Evolutionary conservation across 2,797 vertebrate species (phyloP).

Genomic region (Apogon talboti): DNA sequence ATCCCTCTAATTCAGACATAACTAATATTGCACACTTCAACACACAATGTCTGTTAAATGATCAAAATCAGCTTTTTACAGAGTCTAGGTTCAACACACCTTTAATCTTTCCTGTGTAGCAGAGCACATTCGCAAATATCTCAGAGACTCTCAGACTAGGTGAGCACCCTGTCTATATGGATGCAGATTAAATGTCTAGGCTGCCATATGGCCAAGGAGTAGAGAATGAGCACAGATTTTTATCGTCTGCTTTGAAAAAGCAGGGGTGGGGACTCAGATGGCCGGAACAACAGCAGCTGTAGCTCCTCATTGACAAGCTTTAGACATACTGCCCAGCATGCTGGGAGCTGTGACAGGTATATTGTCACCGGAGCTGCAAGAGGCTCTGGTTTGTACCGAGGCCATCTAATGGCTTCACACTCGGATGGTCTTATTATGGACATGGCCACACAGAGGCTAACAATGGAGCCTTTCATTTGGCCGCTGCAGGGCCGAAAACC

Average conservation of each 20-base stretch:
- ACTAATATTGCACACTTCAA: too few species aligned
- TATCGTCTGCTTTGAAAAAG: slow-evolving; percentile 30
- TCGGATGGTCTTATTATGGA: slow-evolving; percentile 34
- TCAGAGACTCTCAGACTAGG: not conserved
- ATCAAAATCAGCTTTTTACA: too few species aligned
- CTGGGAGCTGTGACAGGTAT: slow-evolving; percentile 54
- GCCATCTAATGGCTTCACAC: slow-evolving; percentile 38
- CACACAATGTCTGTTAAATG: too few species aligned
- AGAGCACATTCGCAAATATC: not conserved
- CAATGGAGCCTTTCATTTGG: slow-evolving; percentile 51
- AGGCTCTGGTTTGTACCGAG: slow-evolving; percentile 7
- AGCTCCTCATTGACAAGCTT: slow-evolving; percentile 26
- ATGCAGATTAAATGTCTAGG: slow-evolving; percentile 9
- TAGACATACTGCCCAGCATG: slow-evolving; percentile 23
- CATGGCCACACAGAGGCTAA: slow-evolving; percentile 22
- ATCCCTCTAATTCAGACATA: too few species aligned
- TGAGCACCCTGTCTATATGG: not conserved
- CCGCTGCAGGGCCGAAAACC: slow-evolving; percentile 9
- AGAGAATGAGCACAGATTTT: slow-evolving; percentile 24
- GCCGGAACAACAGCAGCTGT: slow-evolving; percentile 42
- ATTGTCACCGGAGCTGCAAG: slow-evolving; percentile 35
- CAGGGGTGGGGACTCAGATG: not conserved
- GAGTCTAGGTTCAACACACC: not conserved
- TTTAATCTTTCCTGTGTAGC: not conserved
- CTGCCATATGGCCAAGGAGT: slow-evolving; percentile 22